Conservation (phyloP, 2,888 invertebrate genomes). For the Thymelicus lineola region DNA sequence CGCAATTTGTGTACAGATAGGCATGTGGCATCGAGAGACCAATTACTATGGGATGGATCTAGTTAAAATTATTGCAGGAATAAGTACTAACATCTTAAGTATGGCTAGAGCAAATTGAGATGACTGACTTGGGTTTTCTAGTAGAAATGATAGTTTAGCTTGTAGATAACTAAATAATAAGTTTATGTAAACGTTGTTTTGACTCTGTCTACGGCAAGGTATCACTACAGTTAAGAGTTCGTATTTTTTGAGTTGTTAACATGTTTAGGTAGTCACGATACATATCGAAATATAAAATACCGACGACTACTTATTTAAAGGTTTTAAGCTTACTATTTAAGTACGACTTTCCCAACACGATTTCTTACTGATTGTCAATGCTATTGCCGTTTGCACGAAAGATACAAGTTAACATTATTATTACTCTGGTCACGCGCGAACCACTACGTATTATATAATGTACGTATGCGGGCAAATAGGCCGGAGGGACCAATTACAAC, state of each 20-base stretch:
- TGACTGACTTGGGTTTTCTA: background rate
- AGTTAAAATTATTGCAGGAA: background rate
- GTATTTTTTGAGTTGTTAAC: no score
- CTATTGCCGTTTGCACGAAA: background rate
- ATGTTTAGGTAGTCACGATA: no score
- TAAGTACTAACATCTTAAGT: background rate
- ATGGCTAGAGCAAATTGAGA: background rate
- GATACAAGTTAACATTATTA: conserved; percentile 2
- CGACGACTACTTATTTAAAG: no score
- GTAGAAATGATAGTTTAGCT: background rate
- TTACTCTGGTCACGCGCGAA: conserved; percentile 18
- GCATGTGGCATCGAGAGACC: conserved; percentile 18
- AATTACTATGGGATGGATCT: conserved; percentile 12
- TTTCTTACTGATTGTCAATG: background rate
- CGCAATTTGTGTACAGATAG: conserved; percentile 23
- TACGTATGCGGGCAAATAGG: conserved; percentile 30
- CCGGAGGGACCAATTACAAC: conserved; percentile 29
- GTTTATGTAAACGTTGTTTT: no score
- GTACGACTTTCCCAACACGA: background rate
- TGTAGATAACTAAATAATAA: no score
- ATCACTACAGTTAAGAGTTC: no score
- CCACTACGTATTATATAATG: conserved; percentile 12
- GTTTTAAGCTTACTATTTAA: no score
- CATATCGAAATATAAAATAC: no score
- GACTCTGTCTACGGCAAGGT: no score